Evolutionary conservation across 2,113 vertebrate species (phyloP).

Genomic region (Oxyruncus cristatus): DNA sequence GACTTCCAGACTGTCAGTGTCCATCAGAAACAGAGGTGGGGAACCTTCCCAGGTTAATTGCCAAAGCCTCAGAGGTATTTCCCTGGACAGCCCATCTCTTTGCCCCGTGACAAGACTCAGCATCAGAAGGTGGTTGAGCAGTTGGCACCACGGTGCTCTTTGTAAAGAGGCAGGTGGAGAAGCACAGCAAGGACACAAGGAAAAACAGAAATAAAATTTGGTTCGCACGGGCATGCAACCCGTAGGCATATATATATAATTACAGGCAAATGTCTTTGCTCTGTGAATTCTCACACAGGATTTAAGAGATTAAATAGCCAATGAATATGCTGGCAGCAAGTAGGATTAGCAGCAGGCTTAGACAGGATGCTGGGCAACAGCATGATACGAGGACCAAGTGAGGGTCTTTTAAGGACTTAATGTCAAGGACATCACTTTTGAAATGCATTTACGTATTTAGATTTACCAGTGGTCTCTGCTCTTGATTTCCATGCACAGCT

Average conservation of each 20-base stretch:
- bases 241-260: neutral
- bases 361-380: neutral
- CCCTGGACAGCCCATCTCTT: neutral
- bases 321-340: neutral
- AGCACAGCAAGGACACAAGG: neutral
- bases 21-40: neutral
- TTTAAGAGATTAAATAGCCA: conserved; percentile 3
- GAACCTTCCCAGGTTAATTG: neutral
- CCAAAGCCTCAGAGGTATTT: neutral
- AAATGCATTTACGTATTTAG: neutral
- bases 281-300: neutral
- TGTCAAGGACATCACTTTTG: neutral
- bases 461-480: neutral
- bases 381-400: neutral
- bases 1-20: neutral
- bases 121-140: neutral
- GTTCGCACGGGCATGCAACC: neutral
- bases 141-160: neutral
- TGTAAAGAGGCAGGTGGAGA: neutral
- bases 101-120: neutral
- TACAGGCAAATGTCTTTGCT: neutral
- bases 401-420: neutral
- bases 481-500: neutral
- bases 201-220: neutral
- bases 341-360: neutral